phyloP scores from a whole-genome alignment of 2,797 vertebrate genomes.

The Prionace glauca region DNA sequence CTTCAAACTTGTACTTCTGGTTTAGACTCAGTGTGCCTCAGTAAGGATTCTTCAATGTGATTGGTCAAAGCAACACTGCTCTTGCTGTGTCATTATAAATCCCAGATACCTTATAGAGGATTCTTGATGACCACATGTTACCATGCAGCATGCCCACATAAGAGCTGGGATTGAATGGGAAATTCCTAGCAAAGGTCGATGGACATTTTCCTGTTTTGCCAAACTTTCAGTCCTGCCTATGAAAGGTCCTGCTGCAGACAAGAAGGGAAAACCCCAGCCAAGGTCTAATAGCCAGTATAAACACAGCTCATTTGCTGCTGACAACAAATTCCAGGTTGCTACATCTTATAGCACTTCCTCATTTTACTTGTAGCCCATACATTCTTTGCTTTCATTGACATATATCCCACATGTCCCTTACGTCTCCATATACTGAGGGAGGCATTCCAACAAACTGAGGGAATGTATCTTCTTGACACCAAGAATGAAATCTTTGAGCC shows the following conservation, averaged over 20 bases:
- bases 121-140: neutral
- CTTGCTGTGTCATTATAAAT: neutral
- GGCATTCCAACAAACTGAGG: neutral
- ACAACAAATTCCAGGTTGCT: neutral
- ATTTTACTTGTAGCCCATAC: neutral
- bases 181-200: no score
- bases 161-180: no score
- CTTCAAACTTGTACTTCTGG: neutral
- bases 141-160: no score
- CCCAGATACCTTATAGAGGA: no score
- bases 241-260: no score
- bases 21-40: neutral
- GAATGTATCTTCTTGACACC: neutral
- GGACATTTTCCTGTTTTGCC: no score
- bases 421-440: neutral
- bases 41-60: neutral
- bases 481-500: neutral
- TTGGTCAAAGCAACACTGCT: neutral
- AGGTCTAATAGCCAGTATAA: neutral
- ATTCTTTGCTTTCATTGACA: neutral
- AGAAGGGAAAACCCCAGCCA: neutral
- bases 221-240: no score
- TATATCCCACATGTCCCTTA: neutral
- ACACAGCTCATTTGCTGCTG: no score
- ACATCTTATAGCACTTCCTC: neutral